Evolutionary conservation across 1,140 invertebrate species (phyloP), one percentile per base, ranked within the genome.

Genomic region (Pseudachorutes palmiensis): DNA sequence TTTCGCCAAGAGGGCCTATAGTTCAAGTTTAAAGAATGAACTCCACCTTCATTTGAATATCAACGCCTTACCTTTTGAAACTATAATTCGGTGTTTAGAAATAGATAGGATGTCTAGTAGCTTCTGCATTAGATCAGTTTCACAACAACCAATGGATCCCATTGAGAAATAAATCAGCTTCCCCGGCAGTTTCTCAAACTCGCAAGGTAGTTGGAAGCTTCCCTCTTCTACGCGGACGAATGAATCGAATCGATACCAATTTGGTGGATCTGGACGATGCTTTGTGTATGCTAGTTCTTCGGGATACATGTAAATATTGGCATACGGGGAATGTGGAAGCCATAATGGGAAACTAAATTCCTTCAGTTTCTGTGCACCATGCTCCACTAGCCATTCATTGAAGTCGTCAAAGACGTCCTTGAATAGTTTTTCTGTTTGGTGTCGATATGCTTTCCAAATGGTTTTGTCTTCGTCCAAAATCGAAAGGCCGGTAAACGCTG

Each of bases 131-230:
- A 62, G 61, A n/a, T 26, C 32, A 14, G 41, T 24, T 12, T 62
- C 61, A 5, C 31, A 16, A 36, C 16, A 62, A 16, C 29, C 61
- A 48, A 62, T 26, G 5, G 61, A 36, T 26, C 61, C 61, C 29
- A 62, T n/a, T 62, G 61, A 62, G 16, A 62, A 19, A 29, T 48
- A 62, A 62, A 62, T 62, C 16, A 62, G n/a, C 41, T 33, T 36
- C 24, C 51, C 51, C 5, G 51, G 51, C 24, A 57, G 24, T n/a
- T 12, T 14, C 24, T 14, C 5, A 5, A 57, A 24, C 41, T 48
- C 26, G 33, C 41, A 14, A 2, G 61, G 61, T 2, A 62, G 14
- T 62, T 62, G 2, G 32, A 41, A 62, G 5, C 5, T 24, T 57
- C 24, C 51, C 9, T 12, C 5, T n/a, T 14, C 26, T 3, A 26